phyloP scores from a whole-genome alignment of 2,888 invertebrate species.

The Agelastica alni region DNA sequence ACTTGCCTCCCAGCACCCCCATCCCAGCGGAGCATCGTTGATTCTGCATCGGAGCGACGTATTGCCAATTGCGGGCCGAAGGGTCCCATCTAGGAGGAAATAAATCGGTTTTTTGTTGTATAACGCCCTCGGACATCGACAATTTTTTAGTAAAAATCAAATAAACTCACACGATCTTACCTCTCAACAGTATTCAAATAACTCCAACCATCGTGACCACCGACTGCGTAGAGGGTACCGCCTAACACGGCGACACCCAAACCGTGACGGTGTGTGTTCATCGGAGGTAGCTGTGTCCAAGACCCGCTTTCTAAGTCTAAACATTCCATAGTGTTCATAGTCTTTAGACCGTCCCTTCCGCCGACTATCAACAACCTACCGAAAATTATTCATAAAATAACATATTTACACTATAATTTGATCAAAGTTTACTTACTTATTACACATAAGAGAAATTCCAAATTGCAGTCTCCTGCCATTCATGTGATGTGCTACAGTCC shows the following conservation, averaged over 20 bases:
- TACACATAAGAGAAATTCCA: conserved; percentile 84
- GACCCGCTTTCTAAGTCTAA: conserved; percentile 79
- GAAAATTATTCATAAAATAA: background rate
- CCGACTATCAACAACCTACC: conserved; percentile 77
- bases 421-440: conserved; percentile 65
- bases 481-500: conserved; percentile 79
- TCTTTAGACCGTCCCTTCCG: conserved; percentile 91
- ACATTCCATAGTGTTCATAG: conserved; percentile 90
- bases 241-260: conserved; percentile 78
- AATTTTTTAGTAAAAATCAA: too few relatives aligned
- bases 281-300: conserved; percentile 82
- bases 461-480: conserved; percentile 84
- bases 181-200: conserved; percentile 91
- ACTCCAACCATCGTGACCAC: conserved; percentile 96
- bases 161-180: too few relatives aligned
- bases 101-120: too few relatives aligned
- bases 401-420: too few relatives aligned
- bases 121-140: too few relatives aligned
- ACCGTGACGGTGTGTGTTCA: conserved; percentile 88
- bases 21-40: conserved; percentile 91
- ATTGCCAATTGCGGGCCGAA: conserved; percentile 83
- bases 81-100: conserved; percentile 77
- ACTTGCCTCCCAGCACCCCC: conserved; percentile 78
- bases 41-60: conserved; percentile 86
- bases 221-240: conserved; percentile 90